These are phyloP conservation scores for Dromius quadrimaculatus DNA, from an alignment of 2,888 invertebrate genomes.

Conservation along the genomic window DNA sequence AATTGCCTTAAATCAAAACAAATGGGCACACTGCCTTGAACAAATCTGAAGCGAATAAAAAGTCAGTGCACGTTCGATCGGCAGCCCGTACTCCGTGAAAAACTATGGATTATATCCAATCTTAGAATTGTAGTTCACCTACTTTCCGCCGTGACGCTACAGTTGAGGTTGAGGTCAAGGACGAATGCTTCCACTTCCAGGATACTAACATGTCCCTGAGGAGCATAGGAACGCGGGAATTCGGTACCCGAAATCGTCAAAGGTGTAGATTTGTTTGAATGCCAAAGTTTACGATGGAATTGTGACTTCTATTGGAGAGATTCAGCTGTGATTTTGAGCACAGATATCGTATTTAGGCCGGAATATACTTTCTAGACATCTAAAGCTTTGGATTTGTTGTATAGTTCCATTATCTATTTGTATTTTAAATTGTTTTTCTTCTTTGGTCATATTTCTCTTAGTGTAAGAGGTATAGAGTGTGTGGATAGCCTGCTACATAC, in stretches of 20 bases:
- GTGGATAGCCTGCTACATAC: too few species aligned
- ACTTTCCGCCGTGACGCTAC: constrained; percentile 14
- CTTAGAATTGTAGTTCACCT: constrained; percentile 37
- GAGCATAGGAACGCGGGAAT: neutral
- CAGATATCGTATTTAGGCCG: constrained; percentile 11
- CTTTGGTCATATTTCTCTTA: too few species aligned
- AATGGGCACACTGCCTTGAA: too few species aligned
- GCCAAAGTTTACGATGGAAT: constrained; percentile 17
- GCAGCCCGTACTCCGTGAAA: constrained; percentile 26
- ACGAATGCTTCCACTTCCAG: neutral
- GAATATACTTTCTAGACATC: too few species aligned
- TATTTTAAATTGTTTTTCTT: too few species aligned
- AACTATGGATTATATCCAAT: constrained; percentile 40
- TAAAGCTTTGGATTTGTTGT: too few species aligned
- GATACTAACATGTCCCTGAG: constrained; percentile 18
- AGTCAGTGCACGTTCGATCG: constrained; percentile 33
- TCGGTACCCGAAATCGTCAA: constrained; percentile 24
- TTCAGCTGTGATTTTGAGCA: constrained; percentile 28
- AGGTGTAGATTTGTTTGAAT: constrained; percentile 15
- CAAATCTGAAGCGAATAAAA: neutral
- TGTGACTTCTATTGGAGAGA: constrained; percentile 11
- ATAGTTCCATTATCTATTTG: too few species aligned
- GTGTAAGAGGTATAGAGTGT: too few species aligned
- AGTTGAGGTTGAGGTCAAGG: constrained; percentile 38
- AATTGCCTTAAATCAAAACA: constrained; percentile 7